Evolutionary conservation across 1,140 invertebrate genomes (phyloP), one percentile per base, ranked within the genome.

Genomic region (Euura saliciscinereae): DNA sequence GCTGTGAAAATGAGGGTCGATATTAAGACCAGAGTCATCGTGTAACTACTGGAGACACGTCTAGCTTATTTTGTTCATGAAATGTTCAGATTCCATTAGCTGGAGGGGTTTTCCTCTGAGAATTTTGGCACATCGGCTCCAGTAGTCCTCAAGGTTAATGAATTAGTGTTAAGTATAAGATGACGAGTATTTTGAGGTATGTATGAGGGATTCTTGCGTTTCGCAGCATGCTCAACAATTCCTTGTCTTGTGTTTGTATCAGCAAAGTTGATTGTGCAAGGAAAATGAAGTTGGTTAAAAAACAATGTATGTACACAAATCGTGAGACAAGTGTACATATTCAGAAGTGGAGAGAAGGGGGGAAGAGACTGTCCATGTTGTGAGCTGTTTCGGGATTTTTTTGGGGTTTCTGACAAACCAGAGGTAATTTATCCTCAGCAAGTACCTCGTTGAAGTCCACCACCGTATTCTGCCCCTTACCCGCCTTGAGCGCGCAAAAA

Each of bases 401-500:
- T 76, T 70, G 74, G 78, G 79, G 74, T 74, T 76, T 84, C 80
- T 84, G 86, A 87, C 85, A 86, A 95, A 96, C 94, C 94, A 95
- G 91, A 91, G 94, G 94, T 86, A 94, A 92, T 89, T 94, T 95
- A 90, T 95, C 93, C 91, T 95, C 94, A 84, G 91, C 91, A 85
- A 92, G 91, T 90, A 92, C 89, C 89, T 94, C 93, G 91, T 93
- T 94, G 92, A 94, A 95, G 90, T 95, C 94, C 92, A 93, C 93
- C 91, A 94, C 90, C 89, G 92, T 90, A 28, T 28, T 28, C 90
- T 93, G 91, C 90, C 93, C 92, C 93, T 94, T 91, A 87, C 88
- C 85, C 84, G 81, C 83, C 81, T 86, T 79, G 82, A 86, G 85
- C 85, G 82, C 84, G 82, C 81, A 88, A 88, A 81, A 88, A 87